These are phyloP conservation scores for Seriola aureovittata DNA, from an alignment of 2,113 vertebrate species.

Conservation along the genomic window DNA sequence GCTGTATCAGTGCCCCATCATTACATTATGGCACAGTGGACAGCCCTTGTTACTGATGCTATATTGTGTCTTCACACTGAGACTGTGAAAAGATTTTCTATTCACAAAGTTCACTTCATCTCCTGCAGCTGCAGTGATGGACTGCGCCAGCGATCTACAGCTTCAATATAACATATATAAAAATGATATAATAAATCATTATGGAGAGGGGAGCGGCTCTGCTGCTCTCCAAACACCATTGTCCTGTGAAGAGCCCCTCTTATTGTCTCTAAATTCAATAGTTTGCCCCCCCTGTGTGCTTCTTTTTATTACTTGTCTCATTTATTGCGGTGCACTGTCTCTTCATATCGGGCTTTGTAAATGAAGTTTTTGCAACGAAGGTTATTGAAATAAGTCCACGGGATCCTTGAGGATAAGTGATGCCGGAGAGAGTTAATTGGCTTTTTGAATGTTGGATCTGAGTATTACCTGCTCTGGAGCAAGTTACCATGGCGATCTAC, in stretches of 20 bases:
- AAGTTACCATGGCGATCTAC: slow-evolving; percentile 74
- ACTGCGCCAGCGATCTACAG: slow-evolving; percentile 60
- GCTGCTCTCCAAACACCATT: slow-evolving; percentile 67
- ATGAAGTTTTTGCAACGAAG: slow-evolving; percentile 82
- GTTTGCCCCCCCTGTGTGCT: slow-evolving; percentile 41
- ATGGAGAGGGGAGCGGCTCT: slow-evolving; percentile 58
- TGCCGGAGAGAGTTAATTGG: slow-evolving; percentile 76
- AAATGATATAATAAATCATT: slow-evolving; percentile 80
- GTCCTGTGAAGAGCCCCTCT: slow-evolving; percentile 76
- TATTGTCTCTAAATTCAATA: slow-evolving; percentile 83
- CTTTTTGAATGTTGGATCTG: slow-evolving; percentile 64
- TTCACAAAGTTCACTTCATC: slow-evolving; percentile 40
- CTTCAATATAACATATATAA: slow-evolving; percentile 70
- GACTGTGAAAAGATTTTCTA: slow-evolving; percentile 53
- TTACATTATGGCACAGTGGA: slow-evolving; percentile 24
- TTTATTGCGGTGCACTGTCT: slow-evolving; percentile 75
- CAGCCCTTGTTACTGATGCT: slow-evolving; percentile 45
- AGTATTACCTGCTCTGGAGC: slow-evolving; percentile 49
- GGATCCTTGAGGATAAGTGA: slow-evolving; percentile 78
- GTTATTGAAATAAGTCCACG: slow-evolving; percentile 80
- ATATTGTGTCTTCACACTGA: slow-evolving; percentile 41
- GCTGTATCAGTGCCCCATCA: slow-evolving; percentile 13
- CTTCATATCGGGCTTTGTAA: slow-evolving; percentile 76
- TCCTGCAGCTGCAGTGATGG: slow-evolving; percentile 41
- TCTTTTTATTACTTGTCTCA: slow-evolving; percentile 82